phyloP scores from a whole-genome alignment of 2,113 vertebrate species.

The Bagarius yarrelli region DNA sequence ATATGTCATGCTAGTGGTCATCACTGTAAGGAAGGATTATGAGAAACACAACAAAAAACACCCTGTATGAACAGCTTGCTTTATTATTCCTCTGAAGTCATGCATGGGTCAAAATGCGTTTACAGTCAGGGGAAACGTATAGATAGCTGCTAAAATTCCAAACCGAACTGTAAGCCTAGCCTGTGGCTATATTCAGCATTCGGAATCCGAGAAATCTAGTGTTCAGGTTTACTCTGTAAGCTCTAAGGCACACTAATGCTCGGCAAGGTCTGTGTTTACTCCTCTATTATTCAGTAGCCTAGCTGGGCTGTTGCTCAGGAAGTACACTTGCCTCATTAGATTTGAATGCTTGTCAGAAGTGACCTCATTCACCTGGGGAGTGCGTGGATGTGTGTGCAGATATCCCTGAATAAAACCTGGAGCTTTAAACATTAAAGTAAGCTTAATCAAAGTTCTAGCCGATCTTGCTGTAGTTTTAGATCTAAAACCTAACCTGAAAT shows the following conservation, averaged over 20 bases:
- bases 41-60: slow-evolving; percentile 11
- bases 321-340: slow-evolving; percentile 40
- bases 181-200: slow-evolving; percentile 22
- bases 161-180: slow-evolving; percentile 18
- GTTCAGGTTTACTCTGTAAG: slow-evolving; percentile 36
- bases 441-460: background rate
- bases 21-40: slow-evolving; percentile 11
- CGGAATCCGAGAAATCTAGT: slow-evolving; percentile 3
- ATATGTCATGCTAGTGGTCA: slow-evolving; percentile 43
- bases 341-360: slow-evolving; percentile 38
- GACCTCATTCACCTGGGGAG: slow-evolving; percentile 44
- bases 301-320: slow-evolving; percentile 34
- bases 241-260: slow-evolving; percentile 40
- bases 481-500: background rate
- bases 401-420: background rate
- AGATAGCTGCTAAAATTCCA: slow-evolving; percentile 3
- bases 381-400: slow-evolving; percentile 7
- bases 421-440: background rate
- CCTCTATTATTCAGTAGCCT: slow-evolving; percentile 42
- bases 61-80: too few relatives aligned
- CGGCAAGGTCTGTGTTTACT: slow-evolving; percentile 45
- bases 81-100: slow-evolving; percentile 7
- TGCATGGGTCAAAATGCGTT: slow-evolving; percentile 8
- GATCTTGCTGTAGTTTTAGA: background rate
- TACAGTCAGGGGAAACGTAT: slow-evolving; percentile 22